Conservation (phyloP, 2,113 vertebrate species). For the Otis tarda region DNA sequence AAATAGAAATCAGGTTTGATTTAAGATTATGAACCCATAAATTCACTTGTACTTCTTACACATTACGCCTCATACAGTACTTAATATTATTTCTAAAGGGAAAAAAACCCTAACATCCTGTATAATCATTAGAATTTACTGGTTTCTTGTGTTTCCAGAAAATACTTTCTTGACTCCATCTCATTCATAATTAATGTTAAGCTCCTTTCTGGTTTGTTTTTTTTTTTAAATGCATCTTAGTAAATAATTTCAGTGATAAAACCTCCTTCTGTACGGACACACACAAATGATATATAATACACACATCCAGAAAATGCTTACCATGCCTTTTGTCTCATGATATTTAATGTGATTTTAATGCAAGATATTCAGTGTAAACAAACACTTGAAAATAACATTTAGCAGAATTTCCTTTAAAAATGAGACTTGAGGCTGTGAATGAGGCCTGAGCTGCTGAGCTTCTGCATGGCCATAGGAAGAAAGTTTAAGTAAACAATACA, state of each 20-base stretch:
- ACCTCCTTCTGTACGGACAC: background rate
- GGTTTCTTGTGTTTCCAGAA: constrained; percentile 24
- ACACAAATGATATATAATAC: background rate
- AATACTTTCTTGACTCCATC: constrained; percentile 13
- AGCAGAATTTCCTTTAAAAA: background rate
- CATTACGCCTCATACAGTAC: background rate
- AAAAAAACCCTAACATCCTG: constrained; percentile 19
- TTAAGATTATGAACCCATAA: constrained; percentile 62
- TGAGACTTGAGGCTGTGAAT: background rate
- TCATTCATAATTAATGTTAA: constrained; percentile 49
- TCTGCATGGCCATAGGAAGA: background rate
- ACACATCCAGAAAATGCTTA: background rate
- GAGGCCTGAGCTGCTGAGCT: background rate
- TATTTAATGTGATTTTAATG: background rate
- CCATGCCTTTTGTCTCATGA: background rate
- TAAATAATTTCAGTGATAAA: background rate
- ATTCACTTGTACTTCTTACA: constrained; percentile 49
- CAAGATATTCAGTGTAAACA: background rate
- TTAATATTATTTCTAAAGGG: constrained; percentile 41
- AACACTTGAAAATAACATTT: background rate
- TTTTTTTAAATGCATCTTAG: constrained; percentile 28
- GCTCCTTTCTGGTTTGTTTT: background rate
- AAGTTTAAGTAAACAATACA: constrained; percentile 60
- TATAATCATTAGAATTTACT: constrained; percentile 44
- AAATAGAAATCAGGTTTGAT: constrained; percentile 63